Evolutionary conservation across 2,888 invertebrate genomes (phyloP).

Genomic region (Zaprionus lineosus): DNA sequence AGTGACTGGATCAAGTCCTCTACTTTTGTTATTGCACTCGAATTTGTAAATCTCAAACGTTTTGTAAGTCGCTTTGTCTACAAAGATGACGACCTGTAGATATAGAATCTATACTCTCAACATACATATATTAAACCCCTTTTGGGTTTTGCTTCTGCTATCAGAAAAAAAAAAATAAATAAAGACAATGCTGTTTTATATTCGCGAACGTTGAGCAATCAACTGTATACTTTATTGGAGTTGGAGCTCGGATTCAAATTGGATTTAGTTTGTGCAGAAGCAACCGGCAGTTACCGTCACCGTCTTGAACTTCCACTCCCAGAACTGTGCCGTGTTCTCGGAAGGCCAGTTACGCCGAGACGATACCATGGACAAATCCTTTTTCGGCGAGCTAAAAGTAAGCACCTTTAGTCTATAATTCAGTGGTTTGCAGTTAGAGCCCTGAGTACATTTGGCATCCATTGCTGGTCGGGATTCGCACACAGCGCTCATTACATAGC

Average conservation of each 20-base stretch:
- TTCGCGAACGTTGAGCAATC: constrained; percentile 38
- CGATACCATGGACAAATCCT: neutral
- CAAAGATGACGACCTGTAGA: constrained; percentile 13
- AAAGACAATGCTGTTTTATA: constrained; percentile 42
- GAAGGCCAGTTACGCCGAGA: constrained; percentile 35
- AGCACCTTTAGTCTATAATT: constrained; percentile 82
- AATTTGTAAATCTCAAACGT: neutral
- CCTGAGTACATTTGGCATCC: constrained; percentile 78
- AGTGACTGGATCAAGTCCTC: neutral
- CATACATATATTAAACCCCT: constrained; percentile 17
- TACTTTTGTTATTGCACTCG: neutral
- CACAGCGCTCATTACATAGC: constrained; percentile 80
- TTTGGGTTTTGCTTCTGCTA: constrained; percentile 8
- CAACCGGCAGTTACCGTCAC: constrained; percentile 82
- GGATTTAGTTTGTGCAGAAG: constrained; percentile 71
- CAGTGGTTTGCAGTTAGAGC: constrained; percentile 80
- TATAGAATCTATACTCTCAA: constrained; percentile 35
- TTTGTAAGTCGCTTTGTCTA: too few relatives aligned
- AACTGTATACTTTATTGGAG: constrained; percentile 10
- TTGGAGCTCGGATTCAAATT: neutral
- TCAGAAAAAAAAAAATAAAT: constrained; percentile 29
- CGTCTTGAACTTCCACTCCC: constrained; percentile 80
- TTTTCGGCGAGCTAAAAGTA: constrained; percentile 58
- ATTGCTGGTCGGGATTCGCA: constrained; percentile 73
- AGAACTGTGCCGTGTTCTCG: constrained; percentile 34